Evolutionary conservation across 2,113 vertebrate genomes (phyloP), one percentile per base, ranked within the genome.

Genomic region (Forbesichthys papilliferus): DNA sequence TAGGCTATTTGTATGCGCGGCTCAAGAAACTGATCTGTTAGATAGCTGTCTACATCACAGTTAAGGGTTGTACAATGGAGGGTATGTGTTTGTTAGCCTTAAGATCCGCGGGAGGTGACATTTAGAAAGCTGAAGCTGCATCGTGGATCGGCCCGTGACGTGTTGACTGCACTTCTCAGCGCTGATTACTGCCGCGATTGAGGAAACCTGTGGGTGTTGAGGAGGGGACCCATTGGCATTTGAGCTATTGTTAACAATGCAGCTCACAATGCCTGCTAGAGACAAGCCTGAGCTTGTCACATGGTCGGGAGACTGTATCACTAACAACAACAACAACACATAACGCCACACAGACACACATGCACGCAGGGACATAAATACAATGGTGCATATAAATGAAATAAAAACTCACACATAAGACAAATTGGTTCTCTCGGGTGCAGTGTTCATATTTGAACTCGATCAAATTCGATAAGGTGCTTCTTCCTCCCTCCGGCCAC

Each of bases 131-230:
- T 16, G 11, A 62, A 65, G 66, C 53, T 46, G 66, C 0, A 63
- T 62, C 52, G 66, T 73, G 60, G 66, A 54, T 74, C 13, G 48
- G 53, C 61, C 57, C 55, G 51, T 0, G 64, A 83, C 73, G 73
- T 76, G 52, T 69, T 62, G 79, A 70, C 36, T 61, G 59, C 69
- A 71, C 71, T 78, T 80, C 64, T 74, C 73, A 42, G 62, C 13
- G 55, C 73, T 85, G 85, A 88, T 88, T 84, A 81, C 79, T 68
- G 73, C 71, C 73, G 79, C 73, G 66, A 80, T 69, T 57, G 66
- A 74, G 63, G 64, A 64, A 81, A 81, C 68, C 64, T 65, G 77
- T 82, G 66, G 66, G 78, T 85, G 79, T 71, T 66, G 69, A 59
- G 61, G 68, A 42, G 36, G 36, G 72, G 68, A 64, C 68, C 75